Base-by-base conservation (phyloP, 2,888 invertebrate species). In the Eurytoma californica region DNA sequence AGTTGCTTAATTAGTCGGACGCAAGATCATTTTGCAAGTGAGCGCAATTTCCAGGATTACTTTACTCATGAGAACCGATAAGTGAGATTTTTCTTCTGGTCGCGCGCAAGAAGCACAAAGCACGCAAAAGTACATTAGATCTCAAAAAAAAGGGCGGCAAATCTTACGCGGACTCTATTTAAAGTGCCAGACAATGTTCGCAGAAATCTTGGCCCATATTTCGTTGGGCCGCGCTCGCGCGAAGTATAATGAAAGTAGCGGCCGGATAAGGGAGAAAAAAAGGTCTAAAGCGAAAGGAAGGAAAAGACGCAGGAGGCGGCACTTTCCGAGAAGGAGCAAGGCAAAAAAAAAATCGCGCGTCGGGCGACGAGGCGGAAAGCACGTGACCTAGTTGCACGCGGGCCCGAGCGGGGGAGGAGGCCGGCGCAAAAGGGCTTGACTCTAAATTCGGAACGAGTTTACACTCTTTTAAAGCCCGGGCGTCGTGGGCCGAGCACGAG, bases 371-470 rank as follows among this genome's bases (percentile, higher is more conserved):
- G 16, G 20, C 53, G 58, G 13, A 20, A 24, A 39, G 73, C 78
- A 79, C 79, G 66, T 79, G 74, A 74, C 74, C 79, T 47, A 74
- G 66, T 74, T 69, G 79, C 77, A 18, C 49, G 73, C 68, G 61
- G 12, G 75, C 47, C 51, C 16, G 30, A 30, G 20, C 3, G 18
- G 9, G 57, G 53, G 47, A 58, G 65, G 60, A 58, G 65, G 60
- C 5, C 16, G 65, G 57, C 61, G 68, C 84, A 84, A 85, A 86
- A 86, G 86, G 86, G 86, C 86, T 86, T 81, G 85, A 83, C 85
- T 86, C 86, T 86, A 86, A 86, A 86, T 86, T 83, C 85, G 85
- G 86, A 86, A 82, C 84, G 82, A 82, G 84, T 86, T 86, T 85
- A 84, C 83, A 80, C 24, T 53, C 66, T 28, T 55, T 73, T 73